A percentile compares a stretch with the other conserved stretches of the same genome.
Evolutionary conservation across 2,113 vertebrate genomes (phyloP).

Genomic region (Trachemys scripta): DNA sequence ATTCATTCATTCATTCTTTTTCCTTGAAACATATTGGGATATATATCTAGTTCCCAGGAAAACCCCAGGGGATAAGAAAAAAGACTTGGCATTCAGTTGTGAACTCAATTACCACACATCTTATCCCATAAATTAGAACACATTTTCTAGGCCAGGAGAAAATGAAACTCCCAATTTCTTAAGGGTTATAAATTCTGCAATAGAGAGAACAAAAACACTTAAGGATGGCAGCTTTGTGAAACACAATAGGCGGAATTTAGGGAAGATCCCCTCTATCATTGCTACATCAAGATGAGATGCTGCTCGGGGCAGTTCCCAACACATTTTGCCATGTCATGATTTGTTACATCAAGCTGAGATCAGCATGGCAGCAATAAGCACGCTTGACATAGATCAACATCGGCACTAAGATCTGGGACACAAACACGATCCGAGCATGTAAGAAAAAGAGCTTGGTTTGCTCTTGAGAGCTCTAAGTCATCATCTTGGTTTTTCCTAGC

Average conservation of each 20-base stretch:
- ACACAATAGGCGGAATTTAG: not conserved
- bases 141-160: slow-evolving; percentile 7
- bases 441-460: not conserved
- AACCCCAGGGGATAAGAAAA: slow-evolving; percentile 32
- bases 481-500: not conserved
- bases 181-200: not conserved
- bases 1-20: slow-evolving; percentile 58
- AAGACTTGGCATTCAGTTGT: slow-evolving; percentile 35
- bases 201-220: not conserved
- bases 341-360: not conserved
- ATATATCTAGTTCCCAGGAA: slow-evolving; percentile 51
- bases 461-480: not conserved
- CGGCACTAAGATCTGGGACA: rapidly evolving
- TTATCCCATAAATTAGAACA: slow-evolving; percentile 62
- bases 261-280: not conserved
- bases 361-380: rapidly evolving
- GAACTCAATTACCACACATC: slow-evolving; percentile 58
- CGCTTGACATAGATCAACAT: not conserved
- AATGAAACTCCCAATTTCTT: not conserved
- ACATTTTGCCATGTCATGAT: not conserved
- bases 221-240: not conserved
- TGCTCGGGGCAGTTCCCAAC: not conserved
- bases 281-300: not conserved
- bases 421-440: not conserved
- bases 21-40: slow-evolving; percentile 41